Evolutionary conservation across 2,797 vertebrate species (phyloP).

Genomic region (Chelonia mydas): DNA sequence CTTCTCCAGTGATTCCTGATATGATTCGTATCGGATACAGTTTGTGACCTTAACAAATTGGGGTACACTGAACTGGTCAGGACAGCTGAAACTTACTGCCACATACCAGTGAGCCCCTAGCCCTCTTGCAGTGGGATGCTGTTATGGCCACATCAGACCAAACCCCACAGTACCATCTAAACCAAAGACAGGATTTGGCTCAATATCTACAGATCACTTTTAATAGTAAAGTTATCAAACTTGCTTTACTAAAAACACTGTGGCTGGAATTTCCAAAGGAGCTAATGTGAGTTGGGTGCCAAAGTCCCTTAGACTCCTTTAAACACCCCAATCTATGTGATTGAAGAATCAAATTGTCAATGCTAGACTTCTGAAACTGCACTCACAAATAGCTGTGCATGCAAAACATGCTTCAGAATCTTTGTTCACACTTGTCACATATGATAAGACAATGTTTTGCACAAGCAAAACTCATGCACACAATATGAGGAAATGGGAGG

Average conservation of each 20-base stretch:
- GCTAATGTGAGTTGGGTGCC: not conserved
- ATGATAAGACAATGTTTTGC: not conserved
- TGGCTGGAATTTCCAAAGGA: not conserved
- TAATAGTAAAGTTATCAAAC: not conserved
- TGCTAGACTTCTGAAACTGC: not conserved
- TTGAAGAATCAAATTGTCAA: not conserved
- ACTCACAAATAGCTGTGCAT: not conserved
- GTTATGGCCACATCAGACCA: not conserved
- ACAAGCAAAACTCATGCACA: not conserved
- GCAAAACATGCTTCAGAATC: not conserved
- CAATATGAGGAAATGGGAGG: not conserved
- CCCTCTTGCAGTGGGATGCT: not conserved
- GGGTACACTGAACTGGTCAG: not conserved
- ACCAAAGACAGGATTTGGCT: not conserved
- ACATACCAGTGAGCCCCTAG: not conserved
- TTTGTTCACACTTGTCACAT: not conserved
- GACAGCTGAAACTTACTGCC: not conserved
- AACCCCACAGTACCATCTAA: not conserved
- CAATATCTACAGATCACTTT: not conserved
- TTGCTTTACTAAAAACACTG: not conserved
- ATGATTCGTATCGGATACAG: not conserved
- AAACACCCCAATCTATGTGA: not conserved
- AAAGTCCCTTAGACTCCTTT: not conserved
- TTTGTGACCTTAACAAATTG: not conserved
- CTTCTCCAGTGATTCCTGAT: not conserved